These are phyloP conservation scores for Ferdinandea cuprea DNA, from an alignment of 2,888 invertebrate genomes.

Conservation along the genomic window DNA sequence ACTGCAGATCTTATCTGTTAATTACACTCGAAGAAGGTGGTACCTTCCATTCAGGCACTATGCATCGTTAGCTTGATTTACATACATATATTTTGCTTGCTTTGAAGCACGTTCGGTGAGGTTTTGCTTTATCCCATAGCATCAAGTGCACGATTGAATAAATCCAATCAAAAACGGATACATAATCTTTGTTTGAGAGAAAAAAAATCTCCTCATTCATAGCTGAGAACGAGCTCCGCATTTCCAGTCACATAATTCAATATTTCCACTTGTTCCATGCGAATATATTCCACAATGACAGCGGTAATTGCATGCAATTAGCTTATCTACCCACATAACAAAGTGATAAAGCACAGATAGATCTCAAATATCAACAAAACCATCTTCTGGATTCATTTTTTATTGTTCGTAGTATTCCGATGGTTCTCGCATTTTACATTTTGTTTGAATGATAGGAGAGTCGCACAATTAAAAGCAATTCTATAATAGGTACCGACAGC, in stretches of 20 bases:
- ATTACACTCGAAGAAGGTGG: neutral
- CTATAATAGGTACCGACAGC: conserved; percentile 41
- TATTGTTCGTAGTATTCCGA: conserved; percentile 42
- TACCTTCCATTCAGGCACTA: conserved; percentile 27
- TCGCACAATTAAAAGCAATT: conserved; percentile 35
- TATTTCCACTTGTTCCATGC: conserved; percentile 32
- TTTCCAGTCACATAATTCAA: conserved; percentile 37
- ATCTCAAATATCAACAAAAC: conserved; percentile 25
- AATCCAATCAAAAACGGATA: neutral
- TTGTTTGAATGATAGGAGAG: neutral
- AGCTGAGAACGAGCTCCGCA: conserved; percentile 21
- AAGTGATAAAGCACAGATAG: conserved; percentile 46
- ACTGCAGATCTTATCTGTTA: neutral
- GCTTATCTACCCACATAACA: conserved; percentile 56
- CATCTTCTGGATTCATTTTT: conserved; percentile 15
- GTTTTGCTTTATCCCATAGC: conserved; percentile 25
- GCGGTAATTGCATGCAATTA: conserved; percentile 70
- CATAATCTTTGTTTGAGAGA: neutral
- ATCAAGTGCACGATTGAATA: conserved; percentile 20
- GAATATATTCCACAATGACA: conserved; percentile 55
- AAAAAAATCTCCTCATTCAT: conserved; percentile 7
- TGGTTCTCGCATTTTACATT: conserved; percentile 41
- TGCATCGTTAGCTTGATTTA: conserved; percentile 30
- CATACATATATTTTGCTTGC: conserved; percentile 10
- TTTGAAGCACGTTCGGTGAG: conserved; percentile 24